phyloP scores from a whole-genome alignment of 92 coral and sea anemone species.

The Desmophyllum pertusum region DNA sequence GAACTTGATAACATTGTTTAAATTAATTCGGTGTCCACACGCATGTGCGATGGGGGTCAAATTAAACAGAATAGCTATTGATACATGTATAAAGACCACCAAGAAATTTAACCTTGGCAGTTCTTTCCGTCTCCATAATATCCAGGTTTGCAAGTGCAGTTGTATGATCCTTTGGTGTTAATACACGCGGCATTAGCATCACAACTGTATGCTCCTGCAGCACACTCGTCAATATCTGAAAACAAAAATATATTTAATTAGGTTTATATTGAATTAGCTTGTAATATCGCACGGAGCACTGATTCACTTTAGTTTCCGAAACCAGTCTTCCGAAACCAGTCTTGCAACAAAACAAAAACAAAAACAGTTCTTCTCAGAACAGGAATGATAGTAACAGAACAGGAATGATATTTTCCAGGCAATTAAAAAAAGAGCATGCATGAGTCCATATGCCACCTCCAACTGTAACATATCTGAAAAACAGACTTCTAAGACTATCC shows the following conservation, averaged over 20 bases:
- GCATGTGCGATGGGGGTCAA: too few species aligned
- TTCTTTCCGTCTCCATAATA: constrained; percentile 2
- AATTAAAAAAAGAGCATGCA: too few species aligned
- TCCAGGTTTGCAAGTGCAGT: not conserved
- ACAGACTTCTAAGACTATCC: too few species aligned
- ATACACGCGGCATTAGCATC: constrained; percentile 3
- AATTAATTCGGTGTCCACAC: too few species aligned
- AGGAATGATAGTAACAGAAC: too few species aligned
- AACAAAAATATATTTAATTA: not conserved
- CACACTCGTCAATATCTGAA: constrained; percentile 5
- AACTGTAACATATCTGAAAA: too few species aligned
- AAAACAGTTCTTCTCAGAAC: too few species aligned
- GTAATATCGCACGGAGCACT: not conserved
- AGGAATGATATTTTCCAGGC: too few species aligned
- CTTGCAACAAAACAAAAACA: not conserved
- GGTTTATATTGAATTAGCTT: not conserved
- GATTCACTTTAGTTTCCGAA: not conserved
- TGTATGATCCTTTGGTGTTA: not conserved
- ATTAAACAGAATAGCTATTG: too few species aligned
- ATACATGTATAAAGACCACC: too few species aligned
- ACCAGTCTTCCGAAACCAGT: not conserved
- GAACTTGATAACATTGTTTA: too few species aligned
- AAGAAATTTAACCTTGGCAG: not conserved
- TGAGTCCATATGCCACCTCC: too few species aligned
- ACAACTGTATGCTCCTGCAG: not conserved